These are phyloP conservation scores for Cryptocephalus moraei DNA, from an alignment of 2,888 invertebrate species.

Conservation along the genomic window DNA sequence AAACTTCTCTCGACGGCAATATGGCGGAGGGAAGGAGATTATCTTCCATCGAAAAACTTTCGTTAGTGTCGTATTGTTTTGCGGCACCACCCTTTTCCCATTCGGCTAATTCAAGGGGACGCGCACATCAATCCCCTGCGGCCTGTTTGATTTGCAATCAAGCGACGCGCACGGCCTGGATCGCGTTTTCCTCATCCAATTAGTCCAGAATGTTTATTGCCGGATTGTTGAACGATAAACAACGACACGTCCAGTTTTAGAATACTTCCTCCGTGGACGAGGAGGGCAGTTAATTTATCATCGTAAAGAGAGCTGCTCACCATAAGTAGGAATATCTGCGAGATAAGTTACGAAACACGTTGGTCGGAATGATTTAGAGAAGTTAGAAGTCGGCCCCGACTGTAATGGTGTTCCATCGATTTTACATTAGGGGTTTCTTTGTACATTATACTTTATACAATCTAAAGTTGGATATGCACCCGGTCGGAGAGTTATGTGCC, in stretches of 20 bases:
- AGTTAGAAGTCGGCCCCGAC: constrained; percentile 36
- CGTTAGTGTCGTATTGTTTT: too few relatives aligned
- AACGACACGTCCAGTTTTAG: too few relatives aligned
- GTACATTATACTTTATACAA: constrained; percentile 43
- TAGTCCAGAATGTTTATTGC: neutral
- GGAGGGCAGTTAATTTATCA: neutral
- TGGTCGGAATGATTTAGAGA: constrained; percentile 32
- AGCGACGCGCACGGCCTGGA: constrained; percentile 6
- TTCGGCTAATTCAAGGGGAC: constrained; percentile 10
- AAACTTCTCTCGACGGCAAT: too few relatives aligned
- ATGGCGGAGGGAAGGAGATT: too few relatives aligned
- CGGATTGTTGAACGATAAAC: too few relatives aligned
- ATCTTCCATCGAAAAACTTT: too few relatives aligned
- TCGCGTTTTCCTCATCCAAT: constrained; percentile 8
- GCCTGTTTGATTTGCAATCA: constrained; percentile 12
- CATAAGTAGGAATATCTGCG: constrained; percentile 20
- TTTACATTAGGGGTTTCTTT: constrained; percentile 44
- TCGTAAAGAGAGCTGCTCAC: constrained; percentile 7
- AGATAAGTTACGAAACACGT: constrained; percentile 26
- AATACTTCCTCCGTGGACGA: neutral
- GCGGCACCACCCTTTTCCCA: constrained; percentile 10
- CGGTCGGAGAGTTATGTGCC: constrained; percentile 37
- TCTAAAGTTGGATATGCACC: constrained; percentile 42
- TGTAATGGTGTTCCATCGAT: constrained; percentile 42
- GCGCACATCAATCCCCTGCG: constrained; percentile 13